Conservation (phyloP, 2,888 invertebrate species). For the Volucella zonaria region DNA sequence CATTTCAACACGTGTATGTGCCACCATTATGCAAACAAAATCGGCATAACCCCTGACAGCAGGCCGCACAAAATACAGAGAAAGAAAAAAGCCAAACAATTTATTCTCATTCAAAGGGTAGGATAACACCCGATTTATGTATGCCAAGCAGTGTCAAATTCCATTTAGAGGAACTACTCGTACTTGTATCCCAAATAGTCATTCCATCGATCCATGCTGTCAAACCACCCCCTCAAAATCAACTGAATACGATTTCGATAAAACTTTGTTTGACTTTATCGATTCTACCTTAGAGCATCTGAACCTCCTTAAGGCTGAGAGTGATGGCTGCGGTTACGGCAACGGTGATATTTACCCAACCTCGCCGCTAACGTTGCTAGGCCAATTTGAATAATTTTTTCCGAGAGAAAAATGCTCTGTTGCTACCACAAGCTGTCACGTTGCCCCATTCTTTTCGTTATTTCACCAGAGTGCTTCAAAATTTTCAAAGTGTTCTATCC, state of each 20-base stretch:
- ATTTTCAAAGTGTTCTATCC: slow-evolving; percentile 3
- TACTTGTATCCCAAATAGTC: background rate
- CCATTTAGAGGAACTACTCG: background rate
- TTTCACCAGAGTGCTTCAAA: slow-evolving; percentile 33
- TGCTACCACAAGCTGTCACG: background rate
- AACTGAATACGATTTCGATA: slow-evolving; percentile 23
- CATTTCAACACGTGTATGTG: background rate
- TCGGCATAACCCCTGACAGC: slow-evolving; percentile 20
- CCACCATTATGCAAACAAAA: slow-evolving; percentile 16
- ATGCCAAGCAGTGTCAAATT: background rate
- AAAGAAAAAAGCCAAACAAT: background rate
- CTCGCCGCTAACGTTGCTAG: slow-evolving; percentile 14
- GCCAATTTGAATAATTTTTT: slow-evolving; percentile 13
- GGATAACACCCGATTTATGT: background rate
- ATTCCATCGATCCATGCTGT: background rate
- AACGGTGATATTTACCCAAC: too few species aligned
- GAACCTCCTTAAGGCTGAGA: background rate
- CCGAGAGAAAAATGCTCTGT: background rate
- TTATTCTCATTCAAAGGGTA: background rate
- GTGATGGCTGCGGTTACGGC: background rate
- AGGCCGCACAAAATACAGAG: background rate
- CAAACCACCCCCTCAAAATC: background rate
- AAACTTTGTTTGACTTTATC: slow-evolving; percentile 42
- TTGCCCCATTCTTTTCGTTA: background rate
- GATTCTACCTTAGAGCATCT: slow-evolving; percentile 21